Evolutionary conservation across 2,113 vertebrate species (phyloP).

Genomic region (Tenrec ecaudatus): DNA sequence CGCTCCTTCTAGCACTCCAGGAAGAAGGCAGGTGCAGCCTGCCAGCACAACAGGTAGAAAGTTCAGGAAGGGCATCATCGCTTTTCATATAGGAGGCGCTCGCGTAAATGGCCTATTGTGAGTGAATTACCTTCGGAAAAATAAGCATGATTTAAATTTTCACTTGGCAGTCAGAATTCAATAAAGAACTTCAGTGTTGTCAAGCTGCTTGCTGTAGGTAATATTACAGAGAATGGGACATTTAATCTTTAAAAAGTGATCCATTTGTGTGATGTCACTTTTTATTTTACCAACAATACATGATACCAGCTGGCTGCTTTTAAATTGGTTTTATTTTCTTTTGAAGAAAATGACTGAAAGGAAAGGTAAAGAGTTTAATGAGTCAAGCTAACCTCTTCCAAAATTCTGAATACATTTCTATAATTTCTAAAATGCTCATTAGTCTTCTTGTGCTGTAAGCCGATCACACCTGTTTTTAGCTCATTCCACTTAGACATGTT

Average conservation of each 20-base stretch:
- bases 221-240: slow-evolving; percentile 64
- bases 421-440: slow-evolving; percentile 70
- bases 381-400: slow-evolving; percentile 59
- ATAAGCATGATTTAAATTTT: slow-evolving; percentile 77
- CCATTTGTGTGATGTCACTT: slow-evolving; percentile 66
- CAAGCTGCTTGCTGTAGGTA: slow-evolving; percentile 62
- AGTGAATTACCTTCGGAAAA: slow-evolving; percentile 68
- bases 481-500: background rate
- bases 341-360: slow-evolving; percentile 56
- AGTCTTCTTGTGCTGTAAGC: slow-evolving; percentile 63
- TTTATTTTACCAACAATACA: slow-evolving; percentile 23
- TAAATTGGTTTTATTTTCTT: slow-evolving; percentile 35
- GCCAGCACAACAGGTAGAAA: slow-evolving; percentile 14
- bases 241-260: slow-evolving; percentile 75
- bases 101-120: slow-evolving; percentile 73
- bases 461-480: slow-evolving; percentile 62
- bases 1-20: background rate
- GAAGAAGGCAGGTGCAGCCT: slow-evolving; percentile 67
- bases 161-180: slow-evolving; percentile 64
- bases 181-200: slow-evolving; percentile 55
- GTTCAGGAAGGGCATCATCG: slow-evolving; percentile 53
- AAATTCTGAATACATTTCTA: slow-evolving; percentile 63
- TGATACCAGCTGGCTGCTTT: slow-evolving; percentile 64
- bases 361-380: slow-evolving; percentile 70
- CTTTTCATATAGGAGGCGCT: slow-evolving; percentile 64